Evolutionary conservation across 2,888 invertebrate genomes (phyloP).

Genomic region (Catocala fraxini): DNA sequence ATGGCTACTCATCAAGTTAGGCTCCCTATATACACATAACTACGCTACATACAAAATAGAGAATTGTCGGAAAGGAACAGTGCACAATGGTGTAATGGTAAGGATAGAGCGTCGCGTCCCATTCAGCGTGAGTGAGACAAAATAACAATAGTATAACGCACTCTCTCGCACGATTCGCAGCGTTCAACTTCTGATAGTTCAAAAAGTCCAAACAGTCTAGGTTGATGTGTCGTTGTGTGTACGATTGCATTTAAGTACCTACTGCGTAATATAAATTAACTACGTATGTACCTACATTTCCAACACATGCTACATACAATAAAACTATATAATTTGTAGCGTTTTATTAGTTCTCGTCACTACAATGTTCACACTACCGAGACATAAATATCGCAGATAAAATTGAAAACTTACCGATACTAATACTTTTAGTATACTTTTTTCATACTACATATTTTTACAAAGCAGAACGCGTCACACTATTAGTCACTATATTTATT

Average conservation of each 20-base stretch:
- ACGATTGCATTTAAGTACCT: not conserved
- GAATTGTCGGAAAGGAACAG: too few species aligned
- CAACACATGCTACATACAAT: not conserved
- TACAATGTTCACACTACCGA: not conserved
- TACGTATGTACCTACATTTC: not conserved
- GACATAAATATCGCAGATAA: conserved; percentile 1
- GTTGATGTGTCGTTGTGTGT: too few species aligned
- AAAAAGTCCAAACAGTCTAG: too few species aligned
- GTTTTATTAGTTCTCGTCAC: not conserved
- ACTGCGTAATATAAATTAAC: not conserved
- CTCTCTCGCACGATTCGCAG: too few species aligned
- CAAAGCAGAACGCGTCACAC: not conserved
- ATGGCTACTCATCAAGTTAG: too few species aligned
- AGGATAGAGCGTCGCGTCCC: too few species aligned
- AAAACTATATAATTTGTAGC: conserved; percentile 1
- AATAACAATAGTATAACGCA: too few species aligned
- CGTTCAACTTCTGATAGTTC: too few species aligned
- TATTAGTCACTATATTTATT: conserved; percentile 18
- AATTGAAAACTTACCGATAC: not conserved
- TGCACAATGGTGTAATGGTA: too few species aligned
- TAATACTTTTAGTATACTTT: not conserved
- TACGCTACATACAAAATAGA: too few species aligned
- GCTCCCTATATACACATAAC: too few species aligned
- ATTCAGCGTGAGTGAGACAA: too few species aligned
- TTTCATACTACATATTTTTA: conserved; percentile 1